Evolutionary conservation across 2,113 vertebrate species (phyloP), one percentile per base, ranked within the genome.

Genomic region (Pomatorhinus ruficollis): DNA sequence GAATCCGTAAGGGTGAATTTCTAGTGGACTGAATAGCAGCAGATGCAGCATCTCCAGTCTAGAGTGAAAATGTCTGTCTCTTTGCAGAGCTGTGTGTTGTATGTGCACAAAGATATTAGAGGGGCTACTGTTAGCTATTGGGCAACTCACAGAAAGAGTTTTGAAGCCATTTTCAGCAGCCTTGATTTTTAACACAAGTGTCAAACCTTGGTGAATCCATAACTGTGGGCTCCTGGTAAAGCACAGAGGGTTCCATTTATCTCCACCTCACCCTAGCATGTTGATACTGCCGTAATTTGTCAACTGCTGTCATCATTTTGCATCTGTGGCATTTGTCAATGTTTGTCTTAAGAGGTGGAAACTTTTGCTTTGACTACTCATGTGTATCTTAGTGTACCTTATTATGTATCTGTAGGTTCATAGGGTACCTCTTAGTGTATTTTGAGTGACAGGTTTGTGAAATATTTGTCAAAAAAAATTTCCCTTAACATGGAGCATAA

Each of bases 231-330:
- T 75, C 54, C 49, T 57, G 65, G 85, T 72, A 83, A 94, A 97
- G 81, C 42, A 69, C 44, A 79, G 65, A 69, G 65, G 3, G 5
- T 21, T 83, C 74, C 56, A 93, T 94, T 96, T 72, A 91, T 91
- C 92, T 96, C 95, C 83, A 85, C 84, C 92, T 81, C 79, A 90
- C 91, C 76, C 92, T 65, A 69, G 79, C 8, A 28, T 95, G 83
- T 79, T 92, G 83, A 64, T 60, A 56, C 65, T 91, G 52, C 35
- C 95, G 79, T 77, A 95, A 80, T 97, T 97, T 96, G 89, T 83
- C 89, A 91, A 76, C 97, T 95, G 96, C 90, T 94, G 57, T 30
- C 96, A 75, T 37, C 87, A 50, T 96, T 96, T 94, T 95, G 72
- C 77, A 93, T 91, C 71, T 93, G 52, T 91, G 83, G 66, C 81